These are phyloP conservation scores for Drosophila eohydei DNA, from an alignment of 2,888 invertebrate genomes.

Conservation along the genomic window DNA sequence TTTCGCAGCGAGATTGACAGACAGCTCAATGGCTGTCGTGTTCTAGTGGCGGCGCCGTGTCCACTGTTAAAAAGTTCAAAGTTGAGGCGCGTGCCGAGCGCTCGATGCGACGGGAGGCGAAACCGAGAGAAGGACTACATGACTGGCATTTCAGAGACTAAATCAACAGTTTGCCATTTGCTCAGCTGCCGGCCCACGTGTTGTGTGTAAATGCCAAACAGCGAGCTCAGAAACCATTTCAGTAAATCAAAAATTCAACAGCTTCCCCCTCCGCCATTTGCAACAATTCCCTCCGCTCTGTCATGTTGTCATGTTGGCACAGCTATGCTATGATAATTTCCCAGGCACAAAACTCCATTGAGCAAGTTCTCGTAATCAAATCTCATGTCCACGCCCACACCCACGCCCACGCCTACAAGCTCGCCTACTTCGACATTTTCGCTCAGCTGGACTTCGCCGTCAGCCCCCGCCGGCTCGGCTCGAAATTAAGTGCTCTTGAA, in stretches of 20 bases:
- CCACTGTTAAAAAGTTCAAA: constrained; percentile 62
- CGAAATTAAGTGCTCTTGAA: constrained; percentile 67
- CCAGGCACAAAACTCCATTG: constrained; percentile 55
- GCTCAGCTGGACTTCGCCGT: constrained; percentile 27
- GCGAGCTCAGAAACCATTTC: constrained; percentile 28
- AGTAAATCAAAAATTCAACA: constrained; percentile 25
- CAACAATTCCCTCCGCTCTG: background rate
- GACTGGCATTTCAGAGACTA: constrained; percentile 61
- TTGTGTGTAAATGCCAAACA: constrained; percentile 48
- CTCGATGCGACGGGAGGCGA: constrained; percentile 13
- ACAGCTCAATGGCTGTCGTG: background rate
- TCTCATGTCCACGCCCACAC: constrained; percentile 3
- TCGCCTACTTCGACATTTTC: background rate
- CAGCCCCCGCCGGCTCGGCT: constrained; percentile 8
- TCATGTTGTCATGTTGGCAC: constrained; percentile 27
- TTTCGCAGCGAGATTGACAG: background rate
- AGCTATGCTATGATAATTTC: constrained; percentile 58
- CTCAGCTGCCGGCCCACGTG: constrained; percentile 21
- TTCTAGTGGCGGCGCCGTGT: constrained; percentile 12
- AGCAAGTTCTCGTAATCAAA: constrained; percentile 59
- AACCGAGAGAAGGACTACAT: constrained; percentile 29
- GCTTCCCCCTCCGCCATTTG: background rate
- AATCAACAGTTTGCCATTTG: constrained; percentile 76
- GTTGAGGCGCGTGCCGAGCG: constrained; percentile 63
- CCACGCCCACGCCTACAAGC: background rate